A percentile compares a stretch with the other conserved stretches of the same genome.
Conservation (phyloP, 2,888 invertebrate species). For the Scaptomyza caliginosa region DNA sequence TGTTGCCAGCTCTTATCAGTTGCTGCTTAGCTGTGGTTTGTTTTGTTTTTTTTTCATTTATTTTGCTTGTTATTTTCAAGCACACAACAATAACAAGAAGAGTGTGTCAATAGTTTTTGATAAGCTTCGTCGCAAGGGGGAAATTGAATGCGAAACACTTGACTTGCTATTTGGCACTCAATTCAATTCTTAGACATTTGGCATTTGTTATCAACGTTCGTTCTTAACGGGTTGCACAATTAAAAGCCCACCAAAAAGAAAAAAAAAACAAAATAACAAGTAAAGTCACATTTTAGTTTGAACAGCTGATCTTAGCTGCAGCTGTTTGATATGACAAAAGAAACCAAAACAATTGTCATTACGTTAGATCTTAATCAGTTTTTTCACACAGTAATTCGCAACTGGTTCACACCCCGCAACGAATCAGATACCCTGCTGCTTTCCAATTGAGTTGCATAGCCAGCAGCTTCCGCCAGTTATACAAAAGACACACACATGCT, state of each 20-base stretch:
- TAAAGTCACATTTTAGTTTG: neutral
- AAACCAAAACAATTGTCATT: no score
- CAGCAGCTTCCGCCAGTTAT: conserved; percentile 35
- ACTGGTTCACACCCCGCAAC: conserved; percentile 4
- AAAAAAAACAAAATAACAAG: neutral
- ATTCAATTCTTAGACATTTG: conserved; percentile 5
- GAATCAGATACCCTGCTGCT: neutral
- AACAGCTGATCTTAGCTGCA: conserved; percentile 26
- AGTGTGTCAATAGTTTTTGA: conserved; percentile 47
- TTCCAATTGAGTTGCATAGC: conserved; percentile 28
- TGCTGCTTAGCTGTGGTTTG: conserved; percentile 10
- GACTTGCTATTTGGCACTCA: conserved; percentile 27
- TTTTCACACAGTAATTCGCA: conserved; percentile 11
- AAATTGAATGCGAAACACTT: conserved; percentile 41
- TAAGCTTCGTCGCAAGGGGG: conserved; percentile 38
- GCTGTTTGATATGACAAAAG: neutral
- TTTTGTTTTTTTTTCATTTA: conserved; percentile 16
- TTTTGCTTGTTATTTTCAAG: conserved; percentile 18
- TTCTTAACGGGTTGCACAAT: conserved; percentile 16
- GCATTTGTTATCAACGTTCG: conserved; percentile 39
- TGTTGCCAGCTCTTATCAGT: conserved; percentile 55
- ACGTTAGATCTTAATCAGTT: no score
- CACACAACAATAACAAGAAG: conserved; percentile 6
- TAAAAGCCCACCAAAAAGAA: neutral
- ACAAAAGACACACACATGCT: conserved; percentile 29